Evolutionary conservation across 2,113 vertebrate genomes (phyloP), one percentile per base, ranked within the genome.

Genomic region (Heliornis fulica): DNA sequence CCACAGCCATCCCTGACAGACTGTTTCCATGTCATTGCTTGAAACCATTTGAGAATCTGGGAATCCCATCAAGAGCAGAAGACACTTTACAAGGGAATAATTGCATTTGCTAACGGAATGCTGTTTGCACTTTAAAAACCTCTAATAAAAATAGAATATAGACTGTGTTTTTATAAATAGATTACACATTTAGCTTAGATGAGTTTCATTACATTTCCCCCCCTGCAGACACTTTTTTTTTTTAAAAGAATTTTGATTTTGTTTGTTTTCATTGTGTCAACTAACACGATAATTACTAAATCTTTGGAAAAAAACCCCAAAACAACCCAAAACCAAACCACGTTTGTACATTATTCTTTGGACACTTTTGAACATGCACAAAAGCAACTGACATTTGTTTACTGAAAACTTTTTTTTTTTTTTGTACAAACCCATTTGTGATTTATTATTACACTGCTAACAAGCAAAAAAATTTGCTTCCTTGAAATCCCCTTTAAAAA

Each of bases 91-190:
- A 71, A 51, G 76, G 88, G 93, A 87, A 64, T 5, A 12, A 61
- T 15, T 40, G 31, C 69, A 71, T 93, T 63, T 78, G 79, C 88
- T 23, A 81, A 88, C 90, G 75, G 60, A 90, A 66, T 57, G 84
- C 88, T 74, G 59, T 89, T 68, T 95, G 80, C 90, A 87, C 76
- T 97, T 97, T 96, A 95, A 97, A 98, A 98, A 98, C 92, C 65
- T 90, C 85, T 94, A 83, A 97, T 85, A 97, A 98, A 98, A 98
- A 98, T 92, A 97, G 92, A 97, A 94, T 93, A 97, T 95, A 93
- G 26, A 96, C 82, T 79, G 94, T 97, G 94, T 88, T 77, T 96
- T 97, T 97, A 97, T 98, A 98, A 97, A 97, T 97, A 97, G 94
- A 85, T 93, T 94, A 97, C 91, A 97, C 89, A 79, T 93, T 96